A percentile compares a stretch with the other conserved stretches of the same genome.
phyloP scores from a whole-genome alignment of 1,140 invertebrate genomes.

The Drosophila albomicans region DNA sequence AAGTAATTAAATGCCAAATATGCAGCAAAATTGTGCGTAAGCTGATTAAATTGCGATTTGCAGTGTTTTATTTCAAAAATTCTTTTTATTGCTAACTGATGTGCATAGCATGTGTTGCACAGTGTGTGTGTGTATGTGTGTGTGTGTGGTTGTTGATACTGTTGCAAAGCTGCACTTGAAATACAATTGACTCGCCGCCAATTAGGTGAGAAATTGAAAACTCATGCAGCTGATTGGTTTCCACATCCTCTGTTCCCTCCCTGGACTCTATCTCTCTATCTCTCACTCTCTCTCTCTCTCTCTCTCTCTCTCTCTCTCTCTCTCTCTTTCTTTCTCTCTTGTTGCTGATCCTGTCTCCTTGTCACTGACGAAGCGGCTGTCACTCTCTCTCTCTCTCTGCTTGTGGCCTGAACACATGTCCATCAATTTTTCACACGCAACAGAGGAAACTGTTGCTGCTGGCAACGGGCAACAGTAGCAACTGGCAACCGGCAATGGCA shows the following conservation, averaged over 20 bases:
- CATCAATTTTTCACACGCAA: constrained; percentile 56
- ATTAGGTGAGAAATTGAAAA: constrained; percentile 66
- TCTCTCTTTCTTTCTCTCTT: background rate
- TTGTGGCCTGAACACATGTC: constrained; percentile 64
- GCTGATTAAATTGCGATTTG: constrained; percentile 5
- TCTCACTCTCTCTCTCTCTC: no score
- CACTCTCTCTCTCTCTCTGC: constrained; percentile 37
- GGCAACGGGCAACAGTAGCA: constrained; percentile 30
- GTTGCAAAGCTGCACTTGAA: constrained; percentile 14
- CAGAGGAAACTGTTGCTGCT: constrained; percentile 36
- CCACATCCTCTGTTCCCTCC: background rate
- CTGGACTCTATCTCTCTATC: no score
- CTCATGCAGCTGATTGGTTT: constrained; percentile 33
- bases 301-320: no score
- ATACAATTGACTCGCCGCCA: constrained; percentile 58
- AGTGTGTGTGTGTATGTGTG: background rate
- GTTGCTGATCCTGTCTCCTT: background rate
- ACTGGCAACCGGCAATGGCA: constrained; percentile 48
- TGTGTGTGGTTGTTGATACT: background rate
- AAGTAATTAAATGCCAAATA: constrained; percentile 5
- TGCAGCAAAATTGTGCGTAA: background rate
- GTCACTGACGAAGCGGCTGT: constrained; percentile 27
- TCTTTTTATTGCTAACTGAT: background rate
- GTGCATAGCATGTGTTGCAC: constrained; percentile 2
- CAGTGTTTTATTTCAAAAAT: background rate